Evolutionary conservation across 2,888 invertebrate species (phyloP).

Genomic region (Eustalomyia histrio): DNA sequence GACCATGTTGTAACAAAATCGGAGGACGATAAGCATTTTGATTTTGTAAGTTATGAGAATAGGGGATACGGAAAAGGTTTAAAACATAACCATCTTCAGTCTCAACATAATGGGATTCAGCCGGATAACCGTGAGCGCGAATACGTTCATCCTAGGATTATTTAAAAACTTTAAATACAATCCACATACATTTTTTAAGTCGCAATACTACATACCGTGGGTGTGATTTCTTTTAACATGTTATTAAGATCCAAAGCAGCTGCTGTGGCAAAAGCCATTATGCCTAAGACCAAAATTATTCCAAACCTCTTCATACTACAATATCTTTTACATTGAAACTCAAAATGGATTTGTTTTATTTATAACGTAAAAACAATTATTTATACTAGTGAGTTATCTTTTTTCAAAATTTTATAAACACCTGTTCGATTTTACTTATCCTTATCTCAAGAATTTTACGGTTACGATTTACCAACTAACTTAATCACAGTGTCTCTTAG

Average conservation of each 20-base stretch:
- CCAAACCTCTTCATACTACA: conserved; percentile 29
- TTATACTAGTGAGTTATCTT: background rate
- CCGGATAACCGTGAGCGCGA: conserved; percentile 81
- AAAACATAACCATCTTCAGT: conserved; percentile 76
- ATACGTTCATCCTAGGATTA: conserved; percentile 70
- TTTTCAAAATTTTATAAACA: background rate
- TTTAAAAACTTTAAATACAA: background rate
- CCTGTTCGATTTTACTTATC: background rate
- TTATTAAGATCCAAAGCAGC: background rate
- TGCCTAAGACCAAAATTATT: background rate
- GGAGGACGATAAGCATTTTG: conserved; percentile 72
- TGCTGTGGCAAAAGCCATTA: conserved; percentile 5
- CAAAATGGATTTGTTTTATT: background rate
- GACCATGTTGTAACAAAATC: conserved; percentile 81
- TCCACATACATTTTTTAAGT: background rate
- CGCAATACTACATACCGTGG: conserved; percentile 34
- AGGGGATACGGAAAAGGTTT: conserved; percentile 76
- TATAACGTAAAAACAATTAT: background rate
- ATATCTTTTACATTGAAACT: background rate
- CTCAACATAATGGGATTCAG: conserved; percentile 82
- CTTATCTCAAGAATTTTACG: background rate
- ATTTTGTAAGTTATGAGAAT: conserved; percentile 71
- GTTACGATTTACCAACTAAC: background rate
- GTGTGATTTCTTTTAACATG: conserved; percentile 24
- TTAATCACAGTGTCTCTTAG: background rate